phyloP scores from a whole-genome alignment of 2,113 vertebrate genomes.

The Gallinago undulata region DNA sequence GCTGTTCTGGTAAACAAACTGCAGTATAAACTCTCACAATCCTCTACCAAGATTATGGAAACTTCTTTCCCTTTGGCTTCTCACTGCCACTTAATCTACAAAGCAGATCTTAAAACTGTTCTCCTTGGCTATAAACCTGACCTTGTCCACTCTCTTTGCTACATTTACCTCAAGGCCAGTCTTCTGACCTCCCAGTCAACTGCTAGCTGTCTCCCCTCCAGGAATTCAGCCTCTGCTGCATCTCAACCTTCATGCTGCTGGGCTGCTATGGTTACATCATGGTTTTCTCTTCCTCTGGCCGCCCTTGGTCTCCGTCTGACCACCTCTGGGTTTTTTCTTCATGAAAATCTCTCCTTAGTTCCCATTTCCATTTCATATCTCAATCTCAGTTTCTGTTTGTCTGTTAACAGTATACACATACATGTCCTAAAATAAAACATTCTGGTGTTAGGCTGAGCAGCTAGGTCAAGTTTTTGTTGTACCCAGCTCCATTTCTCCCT shows the following conservation, averaged over 20 bases:
- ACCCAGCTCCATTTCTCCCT: background rate
- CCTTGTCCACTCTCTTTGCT: background rate
- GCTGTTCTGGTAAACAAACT: background rate
- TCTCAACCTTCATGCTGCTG: background rate
- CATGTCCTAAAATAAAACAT: background rate
- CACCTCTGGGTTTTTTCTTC: background rate
- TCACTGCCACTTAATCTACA: background rate
- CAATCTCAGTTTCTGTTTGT: background rate
- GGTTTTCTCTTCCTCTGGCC: background rate
- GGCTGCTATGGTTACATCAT: fast-evolving
- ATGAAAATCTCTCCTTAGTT: background rate
- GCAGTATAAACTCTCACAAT: background rate
- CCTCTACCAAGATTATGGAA: background rate
- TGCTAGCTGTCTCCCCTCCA: background rate
- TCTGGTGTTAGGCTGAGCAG: background rate
- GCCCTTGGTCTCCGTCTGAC: background rate
- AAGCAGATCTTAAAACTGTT: background rate
- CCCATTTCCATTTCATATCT: background rate
- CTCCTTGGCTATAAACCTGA: background rate
- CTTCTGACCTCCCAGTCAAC: background rate
- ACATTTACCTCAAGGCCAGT: background rate
- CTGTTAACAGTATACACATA: background rate
- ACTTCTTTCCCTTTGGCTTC: background rate
- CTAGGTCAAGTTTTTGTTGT: background rate
- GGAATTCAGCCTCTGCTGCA: background rate